Base-by-base conservation (phyloP, 2,888 invertebrate genomes). In the Mongoloraphidia duomilia region DNA sequence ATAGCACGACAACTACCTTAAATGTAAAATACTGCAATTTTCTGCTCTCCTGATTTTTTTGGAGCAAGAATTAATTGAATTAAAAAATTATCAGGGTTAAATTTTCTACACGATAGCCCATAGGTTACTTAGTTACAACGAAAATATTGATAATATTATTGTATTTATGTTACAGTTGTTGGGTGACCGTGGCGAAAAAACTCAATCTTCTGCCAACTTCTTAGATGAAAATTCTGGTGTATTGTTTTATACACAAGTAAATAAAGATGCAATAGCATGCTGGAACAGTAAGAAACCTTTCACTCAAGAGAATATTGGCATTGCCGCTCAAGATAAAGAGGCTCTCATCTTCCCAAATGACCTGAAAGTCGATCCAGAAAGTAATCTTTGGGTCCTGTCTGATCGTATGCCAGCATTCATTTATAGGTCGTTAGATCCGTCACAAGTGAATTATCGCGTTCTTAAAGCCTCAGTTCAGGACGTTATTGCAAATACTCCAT, bases 291-390 rank as follows among this genome's bases (percentile, higher is more conserved):
- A 73, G 46, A 78, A 76, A 54, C 76, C 80, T 0, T 77, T 83
- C 58, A 77, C 71, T 33, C 68, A 76, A 0, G 77, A 80, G 42
- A 84, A 75, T 60, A 73, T 82, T 60, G 82, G 76, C 1, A 67
- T 86, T 0, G 73, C 85, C 9, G 77, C 80, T 50, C 76, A 75
- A 46, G 83, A 87, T 60, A 72, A 79, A n/a, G 71, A 72, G 37
- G 74, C 77, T 8, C 67, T 83, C 52, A 74, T 85, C 47, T 89
- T 88, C 62, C 84, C 86, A 9, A 88, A 88, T 59, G 89, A 89
- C 59, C 61, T 89, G 50, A 82, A 80, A 70, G 75, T 79, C 46
- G 80, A 81, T 56, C 61, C 63, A 26, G 75, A 78, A 11, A 77
- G 78, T 42, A 72, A 76, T 41, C 57, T 86, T 9, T 89, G 87